A percentile compares a stretch with the other conserved stretches of the same genome.
Evolutionary conservation across 2,113 vertebrate genomes (phyloP).

Genomic region (Dunckerocampus dactyliophorus): DNA sequence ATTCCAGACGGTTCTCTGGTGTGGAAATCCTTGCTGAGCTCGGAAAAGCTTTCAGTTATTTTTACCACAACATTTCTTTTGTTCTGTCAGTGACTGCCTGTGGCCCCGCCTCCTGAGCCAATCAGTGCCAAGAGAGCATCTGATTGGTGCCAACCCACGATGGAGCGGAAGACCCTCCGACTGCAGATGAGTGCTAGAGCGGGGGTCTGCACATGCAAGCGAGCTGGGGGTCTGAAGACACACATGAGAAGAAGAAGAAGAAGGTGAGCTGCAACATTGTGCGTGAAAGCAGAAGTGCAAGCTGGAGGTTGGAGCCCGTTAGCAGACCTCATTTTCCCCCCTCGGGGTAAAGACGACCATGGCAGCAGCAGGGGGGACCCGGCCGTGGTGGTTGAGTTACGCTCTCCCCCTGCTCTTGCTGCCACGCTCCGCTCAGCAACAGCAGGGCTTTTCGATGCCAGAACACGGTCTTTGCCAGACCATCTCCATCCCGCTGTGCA

Average conservation of each 20-base stretch:
- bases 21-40: too few species aligned
- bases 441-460: conserved; percentile 77
- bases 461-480: conserved; percentile 75
- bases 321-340: conserved; percentile 6
- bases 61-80: neutral
- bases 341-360: neutral
- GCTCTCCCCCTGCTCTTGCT: conserved; percentile 31
- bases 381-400: conserved; percentile 21
- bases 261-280: neutral
- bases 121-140: conserved; percentile 39
- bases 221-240: too few species aligned
- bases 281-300: neutral
- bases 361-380: conserved; percentile 40
- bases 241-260: too few species aligned
- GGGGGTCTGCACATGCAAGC: too few species aligned
- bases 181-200: neutral
- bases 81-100: neutral
- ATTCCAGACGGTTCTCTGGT: too few species aligned
- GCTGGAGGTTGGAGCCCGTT: neutral
- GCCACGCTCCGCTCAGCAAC: conserved; percentile 61
- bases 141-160: conserved; percentile 50
- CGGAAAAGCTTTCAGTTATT: neutral
- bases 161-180: conserved; percentile 18
- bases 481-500: conserved; percentile 49
- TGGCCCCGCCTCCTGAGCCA: conserved; percentile 47